Conservation (phyloP, 2,113 vertebrate species). For the Addax nasomaculatus region DNA sequence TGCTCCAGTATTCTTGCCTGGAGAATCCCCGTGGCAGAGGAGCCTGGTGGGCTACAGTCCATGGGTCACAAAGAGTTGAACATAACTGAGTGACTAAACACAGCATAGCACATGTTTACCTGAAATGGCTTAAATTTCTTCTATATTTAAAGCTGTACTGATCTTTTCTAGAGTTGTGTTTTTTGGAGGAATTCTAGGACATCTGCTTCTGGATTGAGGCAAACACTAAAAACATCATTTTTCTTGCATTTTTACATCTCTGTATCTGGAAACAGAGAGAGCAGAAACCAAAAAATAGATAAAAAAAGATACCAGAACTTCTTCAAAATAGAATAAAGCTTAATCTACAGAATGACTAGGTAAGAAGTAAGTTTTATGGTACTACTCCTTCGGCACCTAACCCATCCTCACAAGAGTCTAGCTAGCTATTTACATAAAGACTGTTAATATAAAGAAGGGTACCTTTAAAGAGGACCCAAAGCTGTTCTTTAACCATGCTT, state of each 20-base stretch:
- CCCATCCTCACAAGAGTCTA: neutral
- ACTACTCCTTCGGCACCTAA: accelerated
- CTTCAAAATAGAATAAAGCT: neutral
- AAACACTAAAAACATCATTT: neutral
- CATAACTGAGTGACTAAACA: neutral
- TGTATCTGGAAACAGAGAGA: neutral
- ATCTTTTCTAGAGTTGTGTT: neutral
- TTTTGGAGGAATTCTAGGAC: neutral
- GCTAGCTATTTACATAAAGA: neutral
- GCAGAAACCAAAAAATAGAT: neutral
- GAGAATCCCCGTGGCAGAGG: neutral
- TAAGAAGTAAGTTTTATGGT: neutral
- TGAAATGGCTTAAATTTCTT: neutral
- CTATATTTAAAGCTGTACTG: neutral
- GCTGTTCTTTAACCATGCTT: neutral
- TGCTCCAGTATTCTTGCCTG: neutral
- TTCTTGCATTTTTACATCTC: neutral
- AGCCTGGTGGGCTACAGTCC: neutral
- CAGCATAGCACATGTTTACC: neutral
- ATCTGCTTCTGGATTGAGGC: neutral
- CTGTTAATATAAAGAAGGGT: neutral
- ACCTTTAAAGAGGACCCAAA: neutral
- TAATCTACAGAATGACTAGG: neutral
- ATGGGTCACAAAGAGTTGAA: neutral
- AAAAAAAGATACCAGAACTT: neutral